These are phyloP conservation scores for Orcinus orca DNA, from an alignment of 2,113 vertebrate genomes.

Conservation along the genomic window DNA sequence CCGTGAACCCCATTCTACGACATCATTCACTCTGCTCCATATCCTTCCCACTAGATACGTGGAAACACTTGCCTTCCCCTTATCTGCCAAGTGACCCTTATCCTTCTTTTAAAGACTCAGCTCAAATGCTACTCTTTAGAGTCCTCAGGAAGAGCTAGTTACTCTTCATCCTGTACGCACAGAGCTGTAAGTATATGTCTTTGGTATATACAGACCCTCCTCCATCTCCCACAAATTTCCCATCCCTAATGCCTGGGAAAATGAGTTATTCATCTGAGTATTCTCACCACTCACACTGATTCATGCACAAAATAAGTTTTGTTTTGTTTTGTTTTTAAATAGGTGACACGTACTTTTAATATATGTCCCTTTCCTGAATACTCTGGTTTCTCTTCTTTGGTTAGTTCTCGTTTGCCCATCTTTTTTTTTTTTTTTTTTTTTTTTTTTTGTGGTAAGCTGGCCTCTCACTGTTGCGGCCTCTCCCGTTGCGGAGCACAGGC, in stretches of 20 bases:
- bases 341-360: not conserved
- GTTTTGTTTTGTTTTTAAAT: not conserved
- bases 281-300: not conserved
- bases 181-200: not conserved
- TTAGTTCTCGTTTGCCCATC: not conserved
- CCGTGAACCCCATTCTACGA: not conserved
- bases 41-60: not conserved
- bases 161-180: not conserved
- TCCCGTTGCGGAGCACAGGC: too few relatives aligned
- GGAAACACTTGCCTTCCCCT: not conserved
- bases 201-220: not conserved
- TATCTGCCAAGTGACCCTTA: not conserved
- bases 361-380: not conserved
- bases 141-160: not conserved
- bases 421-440: too few relatives aligned
- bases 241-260: not conserved
- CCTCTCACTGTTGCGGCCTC: too few relatives aligned
- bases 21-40: rapidly evolving
- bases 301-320: not conserved
- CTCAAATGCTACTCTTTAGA: not conserved
- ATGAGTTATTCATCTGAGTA: not conserved
- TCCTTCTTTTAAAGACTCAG: not conserved
- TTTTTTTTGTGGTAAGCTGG: too few relatives aligned
- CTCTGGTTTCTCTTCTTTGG: not conserved
- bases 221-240: not conserved